Percentiles rank a stretch among this genome's conserved stretches.
These are phyloP conservation scores for Pseudomyrmex gracilis DNA, from an alignment of 1,140 invertebrate species.

Conservation along the genomic window DNA sequence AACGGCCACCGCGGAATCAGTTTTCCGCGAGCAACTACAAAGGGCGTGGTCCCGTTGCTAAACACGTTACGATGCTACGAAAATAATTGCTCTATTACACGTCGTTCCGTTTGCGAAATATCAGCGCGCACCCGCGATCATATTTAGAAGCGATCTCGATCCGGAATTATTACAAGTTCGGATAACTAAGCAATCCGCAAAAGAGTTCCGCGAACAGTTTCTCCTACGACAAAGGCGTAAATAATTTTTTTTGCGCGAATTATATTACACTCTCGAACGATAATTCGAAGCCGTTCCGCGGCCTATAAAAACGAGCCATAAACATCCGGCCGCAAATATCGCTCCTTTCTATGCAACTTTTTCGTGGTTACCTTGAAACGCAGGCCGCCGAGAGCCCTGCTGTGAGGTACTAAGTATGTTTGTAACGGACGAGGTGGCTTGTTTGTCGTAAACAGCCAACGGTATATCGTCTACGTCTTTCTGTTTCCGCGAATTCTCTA, in stretches of 20 bases:
- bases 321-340: conserved; percentile 49
- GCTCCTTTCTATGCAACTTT: conserved; percentile 70
- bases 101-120: conserved; percentile 11
- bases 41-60: neutral
- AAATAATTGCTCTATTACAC: conserved; percentile 35
- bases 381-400: conserved; percentile 28
- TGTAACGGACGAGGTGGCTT: conserved; percentile 67
- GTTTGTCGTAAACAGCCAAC: conserved; percentile 57
- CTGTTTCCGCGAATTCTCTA: conserved; percentile 45
- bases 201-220: conserved; percentile 60
- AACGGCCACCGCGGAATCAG: conserved; percentile 11
- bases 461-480: conserved; percentile 37
- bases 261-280: conserved; percentile 61
- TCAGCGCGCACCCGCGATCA: neutral
- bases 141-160: neutral
- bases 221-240: conserved; percentile 46
- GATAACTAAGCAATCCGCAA: conserved; percentile 20
- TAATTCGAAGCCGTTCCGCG: conserved; percentile 51
- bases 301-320: conserved; percentile 62
- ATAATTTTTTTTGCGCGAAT: conserved; percentile 65
- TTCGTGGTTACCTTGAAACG: conserved; percentile 65
- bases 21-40: neutral
- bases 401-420: conserved; percentile 27
- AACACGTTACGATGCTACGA: conserved; percentile 8
- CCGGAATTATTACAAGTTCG: conserved; percentile 1